Evolutionary conservation across 2,797 vertebrate genomes (phyloP), one percentile per base, ranked within the genome.

Genomic region (Oreonectes daqikongensis): DNA sequence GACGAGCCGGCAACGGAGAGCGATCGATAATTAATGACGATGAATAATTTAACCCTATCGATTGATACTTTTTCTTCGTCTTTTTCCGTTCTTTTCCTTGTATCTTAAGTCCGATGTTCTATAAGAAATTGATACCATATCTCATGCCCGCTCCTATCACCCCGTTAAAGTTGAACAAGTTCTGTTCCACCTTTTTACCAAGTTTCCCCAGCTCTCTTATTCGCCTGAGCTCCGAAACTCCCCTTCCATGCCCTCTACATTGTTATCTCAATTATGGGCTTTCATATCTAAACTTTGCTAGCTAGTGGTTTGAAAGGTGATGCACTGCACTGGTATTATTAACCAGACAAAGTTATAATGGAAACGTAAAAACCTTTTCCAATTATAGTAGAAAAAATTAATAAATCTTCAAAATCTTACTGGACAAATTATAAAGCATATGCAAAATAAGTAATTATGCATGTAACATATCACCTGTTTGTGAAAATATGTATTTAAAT

Each of bases 1-100:
- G 92, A 94, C 92, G 90, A 93, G 92, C 92, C 92, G 92, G 92
- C 90, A 94, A 94, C 92, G 93, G 93, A 92, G 91, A 90, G 86
- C 91, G 92, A 95, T 95, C 94, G 94, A 95, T 95, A 95, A 95
- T 95, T 95, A 95, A 95, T 95, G 94, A 95, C 94, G 92, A 94
- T 95, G 94, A 95, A 95, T 95, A 95, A 95, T 95, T 95, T 94
- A 95, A 91, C 89, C 93, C 87, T 90, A 95, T 95, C 92, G 94
- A 94, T 95, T 94, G 90, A 91, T 92, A 91, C 91, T 90, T 92
- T 91, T 92, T 92, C 88, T 88, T 91, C 91, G 89, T 88, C 87
- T 87, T 87, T 82, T 84, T 76, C 84, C 86, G 87, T 84, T 87
- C 86, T 88, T 87, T 88, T 86, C 90, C 92, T 93, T 88, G 91